phyloP scores from a whole-genome alignment of 2,888 invertebrate genomes.

The Luffia ferchaultella region DNA sequence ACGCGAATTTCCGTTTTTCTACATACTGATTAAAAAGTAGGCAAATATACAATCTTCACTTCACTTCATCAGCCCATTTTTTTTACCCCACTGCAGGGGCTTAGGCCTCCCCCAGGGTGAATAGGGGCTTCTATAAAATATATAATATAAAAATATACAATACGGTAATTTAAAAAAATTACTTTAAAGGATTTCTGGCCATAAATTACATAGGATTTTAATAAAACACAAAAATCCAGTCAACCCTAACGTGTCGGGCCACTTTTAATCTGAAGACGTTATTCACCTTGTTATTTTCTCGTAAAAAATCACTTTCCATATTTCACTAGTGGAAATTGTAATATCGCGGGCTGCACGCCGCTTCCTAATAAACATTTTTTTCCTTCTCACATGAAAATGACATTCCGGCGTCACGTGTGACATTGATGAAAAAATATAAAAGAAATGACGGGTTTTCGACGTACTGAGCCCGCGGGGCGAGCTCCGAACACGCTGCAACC shows the following conservation, averaged over 20 bases:
- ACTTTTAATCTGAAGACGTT: slow-evolving; percentile 46
- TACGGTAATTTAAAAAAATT: no score
- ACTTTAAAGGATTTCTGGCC: no score
- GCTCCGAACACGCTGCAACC: neutral
- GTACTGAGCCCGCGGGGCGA: neutral
- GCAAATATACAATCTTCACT: no score
- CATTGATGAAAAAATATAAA: slow-evolving; percentile 67
- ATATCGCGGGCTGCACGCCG: slow-evolving; percentile 44
- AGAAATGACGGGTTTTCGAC: slow-evolving; percentile 52
- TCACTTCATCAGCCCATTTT: no score
- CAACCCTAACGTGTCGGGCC: slow-evolving; percentile 37
- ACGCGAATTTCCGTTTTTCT: no score
- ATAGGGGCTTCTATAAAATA: no score
- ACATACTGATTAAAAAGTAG: no score
- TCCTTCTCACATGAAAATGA: slow-evolving; percentile 59
- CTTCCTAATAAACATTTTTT: slow-evolving; percentile 64
- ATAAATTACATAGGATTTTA: no score
- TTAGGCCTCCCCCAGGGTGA: no score
- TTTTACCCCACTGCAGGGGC: no score
- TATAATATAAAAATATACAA: no score
- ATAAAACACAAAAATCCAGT: slow-evolving; percentile 5
- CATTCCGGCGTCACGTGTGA: slow-evolving; percentile 64
- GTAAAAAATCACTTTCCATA: slow-evolving; percentile 64
- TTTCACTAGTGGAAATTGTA: slow-evolving; percentile 63
- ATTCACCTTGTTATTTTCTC: slow-evolving; percentile 60